Base-by-base conservation (phyloP, 2,113 vertebrate genomes). In the Psilopsiagon aymara region DNA sequence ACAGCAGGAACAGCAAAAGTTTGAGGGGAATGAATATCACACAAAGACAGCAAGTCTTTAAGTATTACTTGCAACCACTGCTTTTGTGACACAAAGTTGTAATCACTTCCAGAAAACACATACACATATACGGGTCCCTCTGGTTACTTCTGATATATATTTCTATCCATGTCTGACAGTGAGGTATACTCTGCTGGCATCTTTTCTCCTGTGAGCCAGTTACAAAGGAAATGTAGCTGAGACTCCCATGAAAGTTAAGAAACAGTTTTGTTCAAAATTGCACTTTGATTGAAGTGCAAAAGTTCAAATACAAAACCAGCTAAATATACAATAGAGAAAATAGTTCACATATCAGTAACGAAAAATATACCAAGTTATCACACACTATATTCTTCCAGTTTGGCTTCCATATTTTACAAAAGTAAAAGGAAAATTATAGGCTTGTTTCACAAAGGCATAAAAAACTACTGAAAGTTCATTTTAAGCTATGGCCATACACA, bases 311-410 rank as follows among this genome's bases (percentile, higher is more conserved):
- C 76, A 85, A 97, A 95, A 93, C 51, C n/a, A 97, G 84, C 60
- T 96, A 97, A 97, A 96, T 95, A 91, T 71, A 88, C 74, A 92
- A 59, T 25, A 89, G 51, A 96, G 71, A 95, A 98, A 98, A 96
- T 55, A 88, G 60, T 82, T 86, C 63, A 92, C 18, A 13, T 94
- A 92, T 89, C 80, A 94, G 63, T 94, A 97, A 97, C 89, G 80
- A 97, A 97, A 98, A 97, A 92, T 92, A 95, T 53, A 95, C 52
- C 73, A 95, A 95, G 95, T 97, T 97, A 96, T 96, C 62, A 93
- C 73, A 94, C 8, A 77, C n/a, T 91, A 62, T 95, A 88, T 96
- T 97, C 28, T 95, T 96, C 69, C 59, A 80, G 55, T 96, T 97
- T 96, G 90, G 71, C 59, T 97, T 97, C 15, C 39, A 73, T 86